phyloP scores from a whole-genome alignment of 2,113 vertebrate genomes.

The Otus sunia region DNA sequence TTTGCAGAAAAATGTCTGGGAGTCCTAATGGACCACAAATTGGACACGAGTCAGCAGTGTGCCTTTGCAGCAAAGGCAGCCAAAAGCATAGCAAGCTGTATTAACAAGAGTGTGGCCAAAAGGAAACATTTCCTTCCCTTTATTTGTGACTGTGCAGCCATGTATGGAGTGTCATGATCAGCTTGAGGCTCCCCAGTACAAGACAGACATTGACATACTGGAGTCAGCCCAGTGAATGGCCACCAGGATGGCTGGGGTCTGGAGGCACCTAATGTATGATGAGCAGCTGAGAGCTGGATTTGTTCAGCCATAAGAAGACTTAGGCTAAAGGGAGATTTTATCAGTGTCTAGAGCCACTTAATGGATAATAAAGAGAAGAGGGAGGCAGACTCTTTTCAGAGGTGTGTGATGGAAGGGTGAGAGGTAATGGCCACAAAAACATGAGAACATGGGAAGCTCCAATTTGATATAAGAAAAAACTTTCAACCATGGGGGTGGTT shows the following conservation, averaged over 20 bases:
- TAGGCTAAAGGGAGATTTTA: neutral
- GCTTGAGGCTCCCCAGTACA: neutral
- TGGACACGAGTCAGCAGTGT: neutral
- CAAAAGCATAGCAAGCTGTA: neutral
- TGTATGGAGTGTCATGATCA: neutral
- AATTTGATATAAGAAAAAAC: neutral
- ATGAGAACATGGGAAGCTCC: neutral
- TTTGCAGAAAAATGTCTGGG: neutral
- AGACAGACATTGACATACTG: neutral
- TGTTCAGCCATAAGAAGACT: neutral
- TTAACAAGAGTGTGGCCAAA: neutral
- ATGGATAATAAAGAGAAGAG: neutral
- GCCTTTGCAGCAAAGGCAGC: neutral
- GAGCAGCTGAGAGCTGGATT: neutral
- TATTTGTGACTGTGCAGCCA: neutral
- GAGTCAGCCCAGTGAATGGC: neutral
- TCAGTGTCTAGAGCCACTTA: neutral
- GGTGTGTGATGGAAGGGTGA: neutral
- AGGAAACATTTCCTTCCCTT: neutral
- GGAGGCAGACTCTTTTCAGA: neutral
- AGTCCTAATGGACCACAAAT: neutral
- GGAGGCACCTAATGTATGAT: neutral
- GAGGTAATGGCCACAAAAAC: neutral
- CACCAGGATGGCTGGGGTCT: neutral
- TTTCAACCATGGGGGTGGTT: neutral